phyloP scores from a whole-genome alignment of 2,888 invertebrate species.

The Andricus quercusramuli region DNA sequence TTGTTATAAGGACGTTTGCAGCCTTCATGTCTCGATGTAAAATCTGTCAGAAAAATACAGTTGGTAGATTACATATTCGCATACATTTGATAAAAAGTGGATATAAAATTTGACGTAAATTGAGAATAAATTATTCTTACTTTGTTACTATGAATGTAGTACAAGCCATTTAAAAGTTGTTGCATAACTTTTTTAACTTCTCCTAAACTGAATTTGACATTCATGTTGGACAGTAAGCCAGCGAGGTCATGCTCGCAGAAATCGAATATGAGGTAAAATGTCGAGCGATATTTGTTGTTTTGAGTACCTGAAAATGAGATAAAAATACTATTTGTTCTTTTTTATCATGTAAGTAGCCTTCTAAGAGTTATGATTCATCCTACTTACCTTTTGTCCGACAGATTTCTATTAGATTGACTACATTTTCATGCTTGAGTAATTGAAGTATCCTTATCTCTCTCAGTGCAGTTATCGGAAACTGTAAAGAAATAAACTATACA shows the following conservation, averaged over 20 bases:
- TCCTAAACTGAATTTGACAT: slow-evolving; percentile 96
- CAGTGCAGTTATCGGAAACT: slow-evolving; percentile 98
- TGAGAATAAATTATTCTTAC: slow-evolving; percentile 71
- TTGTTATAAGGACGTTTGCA: slow-evolving; percentile 98
- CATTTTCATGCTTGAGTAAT: slow-evolving; percentile 96
- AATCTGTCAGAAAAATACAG: slow-evolving; percentile 79
- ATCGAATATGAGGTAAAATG: slow-evolving; percentile 97
- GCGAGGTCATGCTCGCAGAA: slow-evolving; percentile 99
- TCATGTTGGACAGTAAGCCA: slow-evolving; percentile 95
- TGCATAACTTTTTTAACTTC: slow-evolving; percentile 98
- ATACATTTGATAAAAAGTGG: neutral
- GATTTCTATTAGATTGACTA: slow-evolving; percentile 97
- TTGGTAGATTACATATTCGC: neutral
- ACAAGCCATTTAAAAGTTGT: slow-evolving; percentile 92
- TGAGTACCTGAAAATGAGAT: slow-evolving; percentile 79
- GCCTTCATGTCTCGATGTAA: slow-evolving; percentile 99
- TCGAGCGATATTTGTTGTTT: slow-evolving; percentile 89
- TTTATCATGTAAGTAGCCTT: slow-evolving; percentile 62
- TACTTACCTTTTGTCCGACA: slow-evolving; percentile 95
- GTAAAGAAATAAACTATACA: slow-evolving; percentile 67
- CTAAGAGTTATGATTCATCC: slow-evolving; percentile 64
- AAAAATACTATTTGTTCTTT: neutral
- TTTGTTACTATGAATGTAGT: slow-evolving; percentile 98
- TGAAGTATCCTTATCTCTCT: slow-evolving; percentile 98
- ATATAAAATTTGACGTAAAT: neutral